Evolutionary conservation across 2,888 invertebrate species (phyloP), one percentile per base, ranked within the genome.

Genomic region (Druceiella hillmani): DNA sequence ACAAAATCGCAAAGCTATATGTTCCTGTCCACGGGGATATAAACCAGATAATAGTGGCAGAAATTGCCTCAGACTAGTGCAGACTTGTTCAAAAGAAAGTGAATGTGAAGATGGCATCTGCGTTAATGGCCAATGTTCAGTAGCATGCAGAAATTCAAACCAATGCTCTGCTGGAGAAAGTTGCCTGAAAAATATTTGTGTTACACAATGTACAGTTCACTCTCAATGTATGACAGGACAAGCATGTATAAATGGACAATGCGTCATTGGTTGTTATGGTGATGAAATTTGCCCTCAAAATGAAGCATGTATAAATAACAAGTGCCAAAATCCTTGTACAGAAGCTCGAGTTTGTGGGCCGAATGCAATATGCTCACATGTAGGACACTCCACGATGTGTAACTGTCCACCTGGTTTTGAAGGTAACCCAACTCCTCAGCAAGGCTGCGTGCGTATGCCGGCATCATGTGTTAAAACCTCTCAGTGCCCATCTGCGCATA

Each of bases 381-480:
- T 77, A 17, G 77, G 86, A 55, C 90, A 91, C 54, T 75, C 75
- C 29, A 83, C 83, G 1, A 74, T 76, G 34, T 93, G 93, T 57
- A 77, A 78, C 44, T 91, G 93, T 53, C 90, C 90, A 1, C 69
- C 78, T 33, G 89, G 89, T 17, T 93, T 93, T 56, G 83, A 86
- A 59, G 89, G 88, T 2, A 87, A 87, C 55, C 90, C 91, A 10
- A 84, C 83, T 10, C 83, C 92, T 1, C 83, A 91, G 57, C 88
- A 91, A 62, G 91, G 91, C 3, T 93, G 93, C 56, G 83, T 91
- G 4, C 73, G 93, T 48, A 81, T 86, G 37, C 83, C 89, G n/a
- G 71, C 75, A 25, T 57, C 74, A 11, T 93, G 92, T 51, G 64
- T 67, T 22, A 73, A 74, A 41, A 75, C 79, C 22, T 74, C 75